phyloP scores from a whole-genome alignment of 2,888 invertebrate species.

The Dryococelus australis region DNA sequence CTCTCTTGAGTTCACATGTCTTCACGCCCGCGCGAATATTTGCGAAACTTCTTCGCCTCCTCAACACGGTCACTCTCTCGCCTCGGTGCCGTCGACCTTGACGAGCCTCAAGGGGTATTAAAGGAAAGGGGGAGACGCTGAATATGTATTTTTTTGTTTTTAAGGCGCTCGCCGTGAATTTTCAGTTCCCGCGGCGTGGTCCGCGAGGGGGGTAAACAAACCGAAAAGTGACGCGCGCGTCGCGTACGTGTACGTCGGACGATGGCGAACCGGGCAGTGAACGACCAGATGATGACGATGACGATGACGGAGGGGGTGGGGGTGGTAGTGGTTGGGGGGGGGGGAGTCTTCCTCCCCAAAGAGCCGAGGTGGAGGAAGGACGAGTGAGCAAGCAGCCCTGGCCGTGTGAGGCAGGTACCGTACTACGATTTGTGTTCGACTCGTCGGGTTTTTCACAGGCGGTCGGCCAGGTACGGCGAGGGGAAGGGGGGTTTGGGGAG shows the following conservation, averaged over 20 bases:
- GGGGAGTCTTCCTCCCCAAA: no score
- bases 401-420: constrained; percentile 17
- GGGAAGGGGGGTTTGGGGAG: not conserved
- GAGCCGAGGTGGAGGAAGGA: no score
- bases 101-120: not conserved
- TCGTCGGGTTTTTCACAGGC: constrained; percentile 4
- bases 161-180: no score
- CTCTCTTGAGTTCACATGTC: not conserved
- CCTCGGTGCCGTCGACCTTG: not conserved
- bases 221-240: no score
- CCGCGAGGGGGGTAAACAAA: no score
- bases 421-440: constrained; percentile 24
- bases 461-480: constrained; percentile 13
- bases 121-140: not conserved
- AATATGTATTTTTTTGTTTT: no score
- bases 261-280: not conserved
- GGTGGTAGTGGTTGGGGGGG: no score
- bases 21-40: no score
- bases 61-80: not conserved
- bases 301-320: not conserved
- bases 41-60: not conserved
- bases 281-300: not conserved
- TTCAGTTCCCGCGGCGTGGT: no score
- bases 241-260: not conserved
- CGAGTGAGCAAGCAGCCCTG: no score